phyloP scores from a whole-genome alignment of 2,888 invertebrate genomes.

The Macropis europaea region DNA sequence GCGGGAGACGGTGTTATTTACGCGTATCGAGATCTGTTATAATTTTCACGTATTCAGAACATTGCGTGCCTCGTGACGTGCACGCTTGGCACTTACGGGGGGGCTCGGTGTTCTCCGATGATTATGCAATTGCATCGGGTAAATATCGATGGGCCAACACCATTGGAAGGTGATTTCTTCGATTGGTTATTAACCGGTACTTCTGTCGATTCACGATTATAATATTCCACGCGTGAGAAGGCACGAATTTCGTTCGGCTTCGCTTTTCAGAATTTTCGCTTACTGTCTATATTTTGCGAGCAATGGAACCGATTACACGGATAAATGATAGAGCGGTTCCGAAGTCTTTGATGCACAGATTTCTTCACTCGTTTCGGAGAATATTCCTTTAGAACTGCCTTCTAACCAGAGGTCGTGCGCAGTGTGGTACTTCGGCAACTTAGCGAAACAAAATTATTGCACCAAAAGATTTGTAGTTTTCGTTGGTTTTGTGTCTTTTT shows the following conservation, averaged over 20 bases:
- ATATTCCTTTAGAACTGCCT: too few relatives aligned
- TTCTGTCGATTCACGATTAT: conserved; percentile 18
- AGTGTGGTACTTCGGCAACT: too few relatives aligned
- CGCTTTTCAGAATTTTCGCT: not conserved
- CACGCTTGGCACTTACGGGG: conserved; percentile 38
- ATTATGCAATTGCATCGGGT: conserved; percentile 51
- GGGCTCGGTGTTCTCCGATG: conserved; percentile 27
- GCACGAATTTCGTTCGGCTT: not conserved
- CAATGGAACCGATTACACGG: not conserved
- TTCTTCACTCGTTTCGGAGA: too few relatives aligned
- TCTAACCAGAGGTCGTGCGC: too few relatives aligned
- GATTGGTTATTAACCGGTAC: conserved; percentile 24
- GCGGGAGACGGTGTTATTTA: conserved; percentile 1
- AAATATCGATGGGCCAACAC: conserved; percentile 17
- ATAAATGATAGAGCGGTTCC: not conserved
- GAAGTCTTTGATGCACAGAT: too few relatives aligned
- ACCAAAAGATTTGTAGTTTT: too few relatives aligned
- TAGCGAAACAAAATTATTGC: too few relatives aligned
- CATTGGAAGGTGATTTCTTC: conserved; percentile 29
- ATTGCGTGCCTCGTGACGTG: conserved; percentile 53
- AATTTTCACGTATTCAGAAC: conserved; percentile 30
- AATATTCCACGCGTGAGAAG: not conserved
- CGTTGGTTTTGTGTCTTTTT: too few relatives aligned
- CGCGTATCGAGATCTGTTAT: conserved; percentile 28
- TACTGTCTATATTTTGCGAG: not conserved